phyloP scores from a whole-genome alignment of 1,140 invertebrate genomes.

The Stenopsyche tienmushanensis region DNA sequence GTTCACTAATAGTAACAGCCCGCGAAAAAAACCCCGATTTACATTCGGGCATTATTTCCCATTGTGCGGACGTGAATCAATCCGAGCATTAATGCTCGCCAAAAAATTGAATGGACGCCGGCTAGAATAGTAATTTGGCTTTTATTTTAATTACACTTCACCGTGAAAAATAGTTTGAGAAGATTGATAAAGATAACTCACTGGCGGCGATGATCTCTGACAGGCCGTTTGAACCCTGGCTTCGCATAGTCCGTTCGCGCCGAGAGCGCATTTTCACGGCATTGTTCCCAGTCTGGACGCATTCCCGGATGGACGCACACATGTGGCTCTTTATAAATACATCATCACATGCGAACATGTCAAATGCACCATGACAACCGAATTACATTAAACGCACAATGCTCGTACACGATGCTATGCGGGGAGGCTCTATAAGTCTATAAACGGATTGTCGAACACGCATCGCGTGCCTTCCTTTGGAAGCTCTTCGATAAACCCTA shows the following conservation, averaged over 20 bases:
- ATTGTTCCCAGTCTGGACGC: too few relatives aligned
- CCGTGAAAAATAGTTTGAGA: neutral
- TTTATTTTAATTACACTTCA: neutral
- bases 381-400: slow-evolving; percentile 6
- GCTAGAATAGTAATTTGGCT: neutral
- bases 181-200: neutral
- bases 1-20: neutral
- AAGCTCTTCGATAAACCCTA: slow-evolving; percentile 38
- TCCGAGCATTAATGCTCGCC: neutral
- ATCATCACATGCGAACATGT: slow-evolving; percentile 9
- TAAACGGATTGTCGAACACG: slow-evolving; percentile 27
- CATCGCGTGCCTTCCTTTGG: slow-evolving; percentile 34
- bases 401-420: slow-evolving; percentile 1
- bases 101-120: too few relatives aligned
- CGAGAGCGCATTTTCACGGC: too few relatives aligned
- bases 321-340: too few relatives aligned
- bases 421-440: too few relatives aligned
- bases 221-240: neutral
- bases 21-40: neutral
- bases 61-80: neutral
- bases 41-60: neutral
- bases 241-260: too few relatives aligned
- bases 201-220: neutral
- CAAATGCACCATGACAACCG: slow-evolving; percentile 9
- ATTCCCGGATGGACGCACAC: too few relatives aligned